A percentile compares a stretch with the other conserved stretches of the same genome.
Conservation (phyloP, 2,797 vertebrate genomes). For the Sebastiscus tertius region DNA sequence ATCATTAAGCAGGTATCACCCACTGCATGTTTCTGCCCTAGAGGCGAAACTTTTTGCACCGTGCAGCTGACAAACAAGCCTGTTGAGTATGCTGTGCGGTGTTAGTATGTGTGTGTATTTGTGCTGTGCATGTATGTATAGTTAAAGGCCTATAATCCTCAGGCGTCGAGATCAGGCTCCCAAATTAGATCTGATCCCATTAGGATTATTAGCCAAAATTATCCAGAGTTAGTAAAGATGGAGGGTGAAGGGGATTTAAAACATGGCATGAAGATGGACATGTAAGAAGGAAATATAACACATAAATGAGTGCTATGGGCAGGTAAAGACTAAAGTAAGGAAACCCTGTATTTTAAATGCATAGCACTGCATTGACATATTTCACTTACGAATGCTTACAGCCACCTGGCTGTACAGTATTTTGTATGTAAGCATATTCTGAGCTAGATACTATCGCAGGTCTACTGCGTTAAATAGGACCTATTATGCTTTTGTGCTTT, state of each 20-base stretch:
- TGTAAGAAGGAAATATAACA: background rate
- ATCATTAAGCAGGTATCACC: background rate
- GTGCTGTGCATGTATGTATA: background rate
- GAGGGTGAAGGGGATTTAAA: slow-evolving; percentile 20
- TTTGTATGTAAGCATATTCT: background rate
- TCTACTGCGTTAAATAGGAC: background rate
- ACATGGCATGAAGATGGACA: background rate
- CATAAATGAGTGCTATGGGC: background rate
- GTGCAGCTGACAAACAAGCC: background rate
- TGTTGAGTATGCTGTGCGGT: background rate
- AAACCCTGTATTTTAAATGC: background rate
- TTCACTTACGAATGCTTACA: background rate
- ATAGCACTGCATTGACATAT: background rate
- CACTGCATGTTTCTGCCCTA: background rate
- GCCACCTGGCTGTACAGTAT: background rate
- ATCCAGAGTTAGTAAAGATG: slow-evolving; percentile 45
- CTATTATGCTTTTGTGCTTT: too few species aligned
- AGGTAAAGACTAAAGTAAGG: background rate
- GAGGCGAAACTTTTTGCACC: background rate
- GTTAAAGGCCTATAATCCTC: slow-evolving; percentile 69
- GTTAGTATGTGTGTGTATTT: background rate
- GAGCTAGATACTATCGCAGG: background rate
- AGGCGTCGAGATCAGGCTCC: slow-evolving; percentile 61
- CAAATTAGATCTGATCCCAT: slow-evolving; percentile 81
- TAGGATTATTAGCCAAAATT: slow-evolving; percentile 76